These are phyloP conservation scores for Agrypnia vestita DNA, from an alignment of 1,140 invertebrate genomes.

Conservation along the genomic window DNA sequence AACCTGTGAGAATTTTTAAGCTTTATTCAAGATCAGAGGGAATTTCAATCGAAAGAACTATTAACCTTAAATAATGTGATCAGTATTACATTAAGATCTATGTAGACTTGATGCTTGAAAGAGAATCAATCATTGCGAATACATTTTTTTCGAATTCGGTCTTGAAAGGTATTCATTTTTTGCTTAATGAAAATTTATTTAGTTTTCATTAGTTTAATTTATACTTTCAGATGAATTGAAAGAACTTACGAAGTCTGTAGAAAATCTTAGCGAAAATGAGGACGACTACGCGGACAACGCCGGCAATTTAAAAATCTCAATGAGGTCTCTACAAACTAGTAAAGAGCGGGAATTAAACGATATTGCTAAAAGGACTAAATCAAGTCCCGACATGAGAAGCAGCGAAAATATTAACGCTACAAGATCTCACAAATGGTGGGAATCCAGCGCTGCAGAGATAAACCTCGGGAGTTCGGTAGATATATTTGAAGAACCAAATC, in stretches of 20 bases:
- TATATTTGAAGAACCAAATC: conserved; percentile 49
- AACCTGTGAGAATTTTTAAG: background rate
- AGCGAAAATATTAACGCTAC: background rate
- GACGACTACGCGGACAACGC: conserved; percentile 50
- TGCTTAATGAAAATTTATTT: background rate
- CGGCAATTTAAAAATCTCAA: conserved; percentile 11
- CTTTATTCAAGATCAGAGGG: background rate
- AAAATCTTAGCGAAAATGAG: conserved; percentile 55
- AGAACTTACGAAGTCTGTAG: conserved; percentile 43
- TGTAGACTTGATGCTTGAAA: no score
- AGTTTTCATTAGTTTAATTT: background rate
- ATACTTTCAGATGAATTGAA: conserved; percentile 55
- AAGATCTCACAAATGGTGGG: conserved; percentile 52
- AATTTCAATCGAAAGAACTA: no score
- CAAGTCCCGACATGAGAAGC: conserved; percentile 17
- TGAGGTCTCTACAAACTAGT: conserved; percentile 35
- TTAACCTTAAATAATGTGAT: no score
- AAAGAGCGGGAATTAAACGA: conserved; percentile 20
- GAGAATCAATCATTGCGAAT: no score
- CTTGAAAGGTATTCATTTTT: background rate
- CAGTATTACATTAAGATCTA: no score
- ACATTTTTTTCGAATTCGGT: no score
- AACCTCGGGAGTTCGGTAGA: conserved; percentile 55
- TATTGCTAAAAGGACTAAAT: conserved; percentile 2
- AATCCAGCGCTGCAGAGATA: conserved; percentile 48